A percentile compares a stretch with the other conserved stretches of the same genome.
Evolutionary conservation across 1,140 invertebrate genomes (phyloP).

Genomic region (Achroia grisella): DNA sequence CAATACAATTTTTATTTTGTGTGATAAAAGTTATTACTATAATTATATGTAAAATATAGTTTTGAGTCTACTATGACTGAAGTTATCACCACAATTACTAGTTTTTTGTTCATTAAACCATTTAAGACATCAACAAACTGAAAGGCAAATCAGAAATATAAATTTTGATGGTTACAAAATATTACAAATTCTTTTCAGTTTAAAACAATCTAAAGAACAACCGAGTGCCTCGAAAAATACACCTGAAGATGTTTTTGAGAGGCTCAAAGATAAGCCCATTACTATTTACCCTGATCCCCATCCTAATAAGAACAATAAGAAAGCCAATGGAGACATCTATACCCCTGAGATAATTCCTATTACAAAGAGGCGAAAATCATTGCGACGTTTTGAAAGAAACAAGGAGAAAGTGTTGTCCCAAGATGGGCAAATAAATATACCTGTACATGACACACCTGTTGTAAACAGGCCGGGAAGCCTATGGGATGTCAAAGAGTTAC

Average conservation of each 20-base stretch:
- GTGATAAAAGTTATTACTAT: too few species aligned
- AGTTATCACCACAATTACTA: too few species aligned
- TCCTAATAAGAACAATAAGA: conserved; percentile 57
- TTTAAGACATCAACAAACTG: too few species aligned
- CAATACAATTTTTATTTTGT: too few species aligned
- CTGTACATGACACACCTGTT: conserved; percentile 14
- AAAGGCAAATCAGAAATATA: too few species aligned
- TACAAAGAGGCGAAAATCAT: conserved; percentile 52
- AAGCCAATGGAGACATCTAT: conserved; percentile 46
- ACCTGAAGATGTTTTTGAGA: conserved; percentile 19
- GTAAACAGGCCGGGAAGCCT: conserved; percentile 33
- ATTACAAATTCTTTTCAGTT: conserved; percentile 22
- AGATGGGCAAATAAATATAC: conserved; percentile 26
- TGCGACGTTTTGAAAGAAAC: conserved; percentile 46
- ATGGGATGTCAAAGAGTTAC: conserved; percentile 46
- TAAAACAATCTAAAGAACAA: conserved; percentile 12
- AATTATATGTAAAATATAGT: too few species aligned
- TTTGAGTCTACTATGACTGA: too few species aligned
- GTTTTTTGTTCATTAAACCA: too few species aligned
- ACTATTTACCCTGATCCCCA: conserved; percentile 42
- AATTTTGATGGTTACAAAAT: too few species aligned
- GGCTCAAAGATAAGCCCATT: conserved; percentile 19
- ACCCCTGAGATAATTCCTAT: conserved; percentile 42
- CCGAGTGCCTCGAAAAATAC: conserved; percentile 26
- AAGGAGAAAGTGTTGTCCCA: conserved; percentile 39